Base-by-base conservation (phyloP, 2,113 vertebrate genomes). In the Porphyrio hochstetteri region DNA sequence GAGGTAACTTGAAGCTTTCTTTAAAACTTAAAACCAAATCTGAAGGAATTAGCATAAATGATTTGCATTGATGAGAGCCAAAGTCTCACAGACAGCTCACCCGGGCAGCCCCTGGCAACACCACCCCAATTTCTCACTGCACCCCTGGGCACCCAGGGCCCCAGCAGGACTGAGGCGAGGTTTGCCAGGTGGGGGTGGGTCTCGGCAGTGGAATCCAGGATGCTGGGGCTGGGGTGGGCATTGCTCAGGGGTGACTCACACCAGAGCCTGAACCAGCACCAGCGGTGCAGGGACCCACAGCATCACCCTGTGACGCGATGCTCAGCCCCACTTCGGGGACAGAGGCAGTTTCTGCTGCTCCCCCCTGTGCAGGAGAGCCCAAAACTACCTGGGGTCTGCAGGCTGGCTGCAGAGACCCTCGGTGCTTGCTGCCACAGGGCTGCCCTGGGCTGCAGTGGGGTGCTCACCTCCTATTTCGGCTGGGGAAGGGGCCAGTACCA, bases 1-100 rank as follows among this genome's bases (percentile, higher is more conserved):
- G 96, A 97, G 95, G 88, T 92, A 97, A 97, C 70, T 85, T 88
- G 79, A 91, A 97, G 96, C 96, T 92, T 97, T 94, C 94, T 96
- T 95, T 96, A 97, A 97, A 97, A 90, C 95, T 96, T 96, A 94
- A 92, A 95, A 89, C 94, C 93, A 75, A 92, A 90, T 88, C 85
- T 72, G 82, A 72, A 91, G 87, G 93, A 96, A 94, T 91, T 86
- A 69, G 29, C 6, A 13, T 10, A 91, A 72, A 76, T 38, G 29
- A 88, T 88, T 90, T 83, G 86, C 77, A 24, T 8, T 57, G 88
- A 83, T 18, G 71, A 38, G n/a, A 89, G 82, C 38, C 10, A 46
- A 78, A 92, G 86, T 17, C 21, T 23, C 2, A 67, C 80, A 68
- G 91, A 21, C 33, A 59, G 70, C 79, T 85, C 79, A 2, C 31